A percentile compares a stretch with the other conserved stretches of the same genome.
Evolutionary conservation across 2,888 invertebrate species (phyloP).

Genomic region (Willowsia nigromaculata): DNA sequence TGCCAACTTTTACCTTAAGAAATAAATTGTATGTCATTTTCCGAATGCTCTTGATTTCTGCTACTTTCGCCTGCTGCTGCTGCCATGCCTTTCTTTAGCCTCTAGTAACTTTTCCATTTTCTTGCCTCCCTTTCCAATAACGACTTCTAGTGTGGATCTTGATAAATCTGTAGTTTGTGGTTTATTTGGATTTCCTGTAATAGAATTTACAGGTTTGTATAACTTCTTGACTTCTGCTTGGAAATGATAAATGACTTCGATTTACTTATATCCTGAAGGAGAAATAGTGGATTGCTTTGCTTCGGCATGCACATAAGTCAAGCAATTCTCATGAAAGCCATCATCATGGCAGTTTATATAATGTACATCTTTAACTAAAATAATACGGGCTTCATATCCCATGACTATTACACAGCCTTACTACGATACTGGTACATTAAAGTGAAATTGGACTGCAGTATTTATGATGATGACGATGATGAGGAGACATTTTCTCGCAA

Average conservation of each 20-base stretch:
- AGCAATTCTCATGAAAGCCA: background rate
- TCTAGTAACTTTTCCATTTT: too few relatives aligned
- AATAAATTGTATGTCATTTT: conserved; percentile 31
- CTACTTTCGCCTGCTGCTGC: background rate
- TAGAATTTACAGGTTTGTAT: background rate
- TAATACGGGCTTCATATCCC: background rate
- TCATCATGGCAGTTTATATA: background rate
- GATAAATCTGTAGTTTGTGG: background rate
- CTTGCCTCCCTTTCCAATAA: background rate
- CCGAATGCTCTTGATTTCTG: background rate
- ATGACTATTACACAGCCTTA: too few relatives aligned
- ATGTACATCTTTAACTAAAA: background rate
- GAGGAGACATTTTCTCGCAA: too few relatives aligned
- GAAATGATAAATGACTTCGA: conserved; percentile 16
- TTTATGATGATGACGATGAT: too few relatives aligned
- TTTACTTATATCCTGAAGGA: background rate
- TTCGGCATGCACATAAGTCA: background rate
- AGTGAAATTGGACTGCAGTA: background rate
- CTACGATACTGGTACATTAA: background rate
- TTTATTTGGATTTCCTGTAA: background rate
- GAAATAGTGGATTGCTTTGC: background rate
- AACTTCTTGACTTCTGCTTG: background rate
- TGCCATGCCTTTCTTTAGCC: too few relatives aligned
- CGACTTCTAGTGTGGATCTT: too few relatives aligned
- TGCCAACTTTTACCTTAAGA: background rate